Evolutionary conservation across 2,888 invertebrate genomes (phyloP), one percentile per base, ranked within the genome.

Genomic region (Gnatocerus cornutus): DNA sequence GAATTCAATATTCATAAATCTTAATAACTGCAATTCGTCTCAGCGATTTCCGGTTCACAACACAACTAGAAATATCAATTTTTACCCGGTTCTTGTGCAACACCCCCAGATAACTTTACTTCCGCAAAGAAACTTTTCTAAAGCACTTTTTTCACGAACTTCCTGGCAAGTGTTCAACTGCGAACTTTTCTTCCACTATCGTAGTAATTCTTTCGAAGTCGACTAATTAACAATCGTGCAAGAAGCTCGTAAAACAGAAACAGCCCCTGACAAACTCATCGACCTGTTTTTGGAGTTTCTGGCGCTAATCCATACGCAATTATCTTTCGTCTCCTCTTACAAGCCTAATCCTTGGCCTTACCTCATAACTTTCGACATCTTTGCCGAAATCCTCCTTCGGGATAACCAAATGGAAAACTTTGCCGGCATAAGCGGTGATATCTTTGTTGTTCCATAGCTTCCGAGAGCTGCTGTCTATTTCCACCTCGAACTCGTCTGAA

Each of bases 381-480:
- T 91, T 92, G 63, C 89, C 87, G 84, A 92, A 92, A 14, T 70
- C 63, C 83, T 92, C 90, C 75, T 88, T 89, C 10, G 93, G 92
- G 76, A 94, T 89, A 77, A 89, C 89, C 84, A 92, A 89, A 74
- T 90, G 90, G 85, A 94, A 93, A 69, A 92, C 86, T 80, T 90
- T 90, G 48, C 94, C 94, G 13, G 90, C 90, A 72, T 88, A 88
- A 76, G 92, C 91, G 74, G 89, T 88, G 71, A 89, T 87, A 79
- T 92, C 91, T 59, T 90, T 89, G 71, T 91, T 82, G 16, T 74
- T 84, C 84, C 73, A 81, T 79, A 70, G 79, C 76, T 68, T 70
- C 76, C 55, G 63, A 52, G 63, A 65, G 62, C 39, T 69, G 45
- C 70, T 72, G 10, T 74, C 73, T 27, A 77, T 69, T 41, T 76